These are phyloP conservation scores for Hypomecis atomaria DNA, from an alignment of 2,888 invertebrate genomes.

Conservation along the genomic window DNA sequence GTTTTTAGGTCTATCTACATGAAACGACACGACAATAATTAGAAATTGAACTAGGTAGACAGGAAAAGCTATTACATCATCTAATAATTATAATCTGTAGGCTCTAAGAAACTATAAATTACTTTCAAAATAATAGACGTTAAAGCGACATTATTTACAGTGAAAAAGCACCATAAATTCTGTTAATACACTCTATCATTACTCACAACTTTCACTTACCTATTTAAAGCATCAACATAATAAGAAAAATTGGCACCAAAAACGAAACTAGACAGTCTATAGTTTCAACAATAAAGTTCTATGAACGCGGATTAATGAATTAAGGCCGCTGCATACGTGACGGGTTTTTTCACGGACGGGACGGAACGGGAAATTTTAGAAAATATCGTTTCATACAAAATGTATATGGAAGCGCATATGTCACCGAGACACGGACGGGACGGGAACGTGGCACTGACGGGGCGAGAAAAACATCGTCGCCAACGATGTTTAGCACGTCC, in stretches of 20 bases:
- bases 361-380: too few species aligned
- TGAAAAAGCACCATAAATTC: conserved; percentile 77
- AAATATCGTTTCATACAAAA: too few species aligned
- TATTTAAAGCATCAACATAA: conserved; percentile 78
- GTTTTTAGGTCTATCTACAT: conserved; percentile 45
- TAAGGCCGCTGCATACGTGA: too few species aligned
- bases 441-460: too few species aligned
- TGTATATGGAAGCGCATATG: too few species aligned
- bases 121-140: conserved; percentile 25
- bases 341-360: too few species aligned
- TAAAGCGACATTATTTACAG: conserved; percentile 43
- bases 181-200: conserved; percentile 65
- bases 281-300: conserved; percentile 47
- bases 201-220: conserved; percentile 77
- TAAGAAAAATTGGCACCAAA: conserved; percentile 76
- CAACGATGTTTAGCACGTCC: too few species aligned
- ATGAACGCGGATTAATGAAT: conserved; percentile 14
- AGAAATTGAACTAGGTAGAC: conserved; percentile 40
- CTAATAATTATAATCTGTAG: conserved; percentile 24
- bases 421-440: too few species aligned
- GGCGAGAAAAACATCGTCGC: too few species aligned
- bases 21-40: conserved; percentile 49
- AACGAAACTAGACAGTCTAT: conserved; percentile 55
- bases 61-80: conserved; percentile 44
- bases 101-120: conserved; percentile 25